Conservation (phyloP, 2,888 invertebrate species). For the Nudaria mundana region DNA sequence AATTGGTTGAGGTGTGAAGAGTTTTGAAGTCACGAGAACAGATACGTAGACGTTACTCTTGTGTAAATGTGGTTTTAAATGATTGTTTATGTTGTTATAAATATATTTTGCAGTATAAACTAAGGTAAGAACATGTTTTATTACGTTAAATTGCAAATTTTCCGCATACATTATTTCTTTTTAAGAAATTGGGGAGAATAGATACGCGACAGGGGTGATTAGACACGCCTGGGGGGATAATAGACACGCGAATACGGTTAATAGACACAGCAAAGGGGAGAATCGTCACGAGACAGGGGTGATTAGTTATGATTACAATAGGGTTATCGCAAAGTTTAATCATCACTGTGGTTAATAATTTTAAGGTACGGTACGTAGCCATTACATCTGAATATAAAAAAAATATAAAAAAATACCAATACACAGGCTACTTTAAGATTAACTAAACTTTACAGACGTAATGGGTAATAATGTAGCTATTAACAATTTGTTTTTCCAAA, state of each 20-base stretch:
- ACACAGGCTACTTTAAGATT: too few relatives aligned
- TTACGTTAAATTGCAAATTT: conserved; percentile 2
- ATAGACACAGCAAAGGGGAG: conserved; percentile 10
- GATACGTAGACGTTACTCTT: too few relatives aligned
- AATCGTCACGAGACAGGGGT: conserved; percentile 9
- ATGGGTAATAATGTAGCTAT: too few relatives aligned
- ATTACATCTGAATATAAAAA: too few relatives aligned
- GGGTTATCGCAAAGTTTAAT: not conserved
- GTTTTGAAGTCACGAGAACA: too few relatives aligned
- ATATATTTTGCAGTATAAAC: not conserved
- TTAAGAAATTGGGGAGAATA: not conserved
- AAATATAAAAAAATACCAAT: too few relatives aligned
- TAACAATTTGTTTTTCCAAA: too few relatives aligned
- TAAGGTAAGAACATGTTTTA: conserved; percentile 1
- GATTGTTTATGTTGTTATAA: not conserved
- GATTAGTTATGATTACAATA: conserved; percentile 1
- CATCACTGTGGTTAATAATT: conserved; percentile 3
- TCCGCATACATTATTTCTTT: conserved; percentile 4
- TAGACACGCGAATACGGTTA: conserved; percentile 9
- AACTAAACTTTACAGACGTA: too few relatives aligned
- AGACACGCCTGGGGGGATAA: conserved; percentile 4
- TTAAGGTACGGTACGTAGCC: too few relatives aligned
- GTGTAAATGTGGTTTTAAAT: not conserved
- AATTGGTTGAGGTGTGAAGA: not conserved
- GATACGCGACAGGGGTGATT: conserved; percentile 6